phyloP scores from a whole-genome alignment of 2,113 vertebrate species.

The Kobus ellipsiprymnus region DNA sequence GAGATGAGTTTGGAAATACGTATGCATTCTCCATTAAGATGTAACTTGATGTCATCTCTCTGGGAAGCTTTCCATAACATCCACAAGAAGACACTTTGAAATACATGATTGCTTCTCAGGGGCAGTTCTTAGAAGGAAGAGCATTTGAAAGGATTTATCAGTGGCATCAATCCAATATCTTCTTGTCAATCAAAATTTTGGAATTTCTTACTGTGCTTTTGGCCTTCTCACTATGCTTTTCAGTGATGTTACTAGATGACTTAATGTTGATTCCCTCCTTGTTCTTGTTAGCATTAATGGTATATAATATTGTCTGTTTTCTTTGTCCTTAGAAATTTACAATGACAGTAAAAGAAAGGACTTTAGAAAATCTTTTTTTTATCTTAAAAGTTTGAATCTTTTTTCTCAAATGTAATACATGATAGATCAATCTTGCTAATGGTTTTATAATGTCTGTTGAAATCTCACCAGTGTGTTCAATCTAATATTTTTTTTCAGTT shows the following conservation, averaged over 20 bases:
- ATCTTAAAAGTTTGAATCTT: background rate
- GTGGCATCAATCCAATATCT: background rate
- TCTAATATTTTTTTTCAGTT: background rate
- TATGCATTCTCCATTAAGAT: background rate
- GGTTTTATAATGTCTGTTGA: background rate
- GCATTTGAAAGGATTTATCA: background rate
- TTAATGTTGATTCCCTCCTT: background rate
- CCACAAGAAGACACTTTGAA: background rate
- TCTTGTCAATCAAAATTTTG: background rate
- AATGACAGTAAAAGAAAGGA: background rate
- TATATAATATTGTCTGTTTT: background rate
- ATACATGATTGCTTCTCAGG: background rate
- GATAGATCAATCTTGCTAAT: background rate
- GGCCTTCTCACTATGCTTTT: background rate
- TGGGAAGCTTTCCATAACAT: background rate
- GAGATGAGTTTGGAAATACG: conserved; percentile 16
- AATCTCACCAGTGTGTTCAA: background rate
- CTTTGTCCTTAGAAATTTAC: background rate
- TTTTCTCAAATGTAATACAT: background rate
- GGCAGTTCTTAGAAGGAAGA: background rate
- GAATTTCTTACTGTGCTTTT: background rate
- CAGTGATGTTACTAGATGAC: background rate
- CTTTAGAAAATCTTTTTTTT: conserved; percentile 8
- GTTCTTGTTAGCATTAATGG: background rate
- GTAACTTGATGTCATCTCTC: background rate